phyloP scores from a whole-genome alignment of 2,113 vertebrate genomes.

The Plectropomus leopardus region DNA sequence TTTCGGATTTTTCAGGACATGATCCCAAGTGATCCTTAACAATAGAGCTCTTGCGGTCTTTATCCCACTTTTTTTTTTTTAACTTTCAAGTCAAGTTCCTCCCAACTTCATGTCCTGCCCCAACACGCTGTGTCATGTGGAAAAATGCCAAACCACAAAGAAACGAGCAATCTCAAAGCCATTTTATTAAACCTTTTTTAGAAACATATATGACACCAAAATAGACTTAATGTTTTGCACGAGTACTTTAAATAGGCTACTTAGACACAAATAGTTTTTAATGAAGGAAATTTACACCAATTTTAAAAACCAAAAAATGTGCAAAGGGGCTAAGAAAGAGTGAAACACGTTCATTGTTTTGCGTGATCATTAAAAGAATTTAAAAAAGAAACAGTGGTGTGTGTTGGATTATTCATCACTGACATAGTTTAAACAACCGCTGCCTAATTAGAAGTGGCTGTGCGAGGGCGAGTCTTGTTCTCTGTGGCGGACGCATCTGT shows the following conservation, averaged over 20 bases:
- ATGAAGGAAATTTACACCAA: not conserved
- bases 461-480: constrained; percentile 9
- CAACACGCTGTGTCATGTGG: constrained; percentile 7
- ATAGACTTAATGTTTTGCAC: not conserved
- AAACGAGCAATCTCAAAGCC: not conserved
- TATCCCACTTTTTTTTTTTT: not conserved
- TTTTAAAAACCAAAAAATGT: not conserved
- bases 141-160: constrained; percentile 8
- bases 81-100: constrained; percentile 21
- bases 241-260: not conserved
- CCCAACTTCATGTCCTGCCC: not conserved
- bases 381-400: not conserved
- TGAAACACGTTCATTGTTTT: not conserved
- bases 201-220: not conserved
- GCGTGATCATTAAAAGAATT: not conserved
- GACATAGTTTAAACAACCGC: constrained; percentile 15
- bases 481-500: constrained; percentile 38
- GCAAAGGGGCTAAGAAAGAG: not conserved
- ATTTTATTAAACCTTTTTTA: not conserved
- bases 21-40: not conserved
- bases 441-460: constrained; percentile 43
- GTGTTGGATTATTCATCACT: constrained; percentile 24
- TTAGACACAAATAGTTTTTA: not conserved
- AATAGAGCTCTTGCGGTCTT: not conserved
- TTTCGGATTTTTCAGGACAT: not conserved